Evolutionary conservation across 2,113 vertebrate genomes (phyloP), one percentile per base, ranked within the genome.

Genomic region (Epinephelus cyanopodus): DNA sequence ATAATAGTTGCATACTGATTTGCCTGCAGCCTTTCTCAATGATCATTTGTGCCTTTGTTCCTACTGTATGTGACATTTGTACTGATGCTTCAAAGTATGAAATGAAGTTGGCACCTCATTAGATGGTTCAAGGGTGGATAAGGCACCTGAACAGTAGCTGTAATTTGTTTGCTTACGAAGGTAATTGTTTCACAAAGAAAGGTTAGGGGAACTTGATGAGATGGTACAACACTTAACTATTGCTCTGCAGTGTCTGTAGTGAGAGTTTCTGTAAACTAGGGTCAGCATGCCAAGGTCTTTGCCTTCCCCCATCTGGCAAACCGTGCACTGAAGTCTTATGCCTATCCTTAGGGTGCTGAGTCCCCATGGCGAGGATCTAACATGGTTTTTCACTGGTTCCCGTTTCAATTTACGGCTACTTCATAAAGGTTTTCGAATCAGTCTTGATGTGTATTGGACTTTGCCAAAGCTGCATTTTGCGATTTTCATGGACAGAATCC

Each of bases 21-120:
- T 74, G 14, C 60, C 57, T 39, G 84, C 60, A 65, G 68, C 77
- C 29, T 76, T 81, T 53, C 53, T 64, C 37, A 9, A 7, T 27
- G 23, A 66, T 73, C 56, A 17, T 60, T 23, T 68, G 14, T 37
- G 45, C 1, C 62, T 81, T 87, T 75, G 9, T 81, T 86, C 21
- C 56, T 63, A n/a, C n/a, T n/a, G n/a, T n/a, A 21, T 88, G 64
- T 72, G 65, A 81, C 47, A n/a, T 76, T 84, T 83, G 60, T 74
- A 52, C 39, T 53, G 42, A 7, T 69, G 81, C 79, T 81, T 68
- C 45, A 74, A 83, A 81, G 52, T 87, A 85, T 81, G 85, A 87
- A 89, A 81, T 72, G 50, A 83, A 62, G 56, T 79, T 81, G 76
- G 60, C 57, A 81, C 60, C 70, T 78, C 48, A 88, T 83, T 74